A percentile compares a stretch with the other conserved stretches of the same genome.
phyloP scores from a whole-genome alignment of 2,113 vertebrate genomes.

The Seriola rivoliana region DNA sequence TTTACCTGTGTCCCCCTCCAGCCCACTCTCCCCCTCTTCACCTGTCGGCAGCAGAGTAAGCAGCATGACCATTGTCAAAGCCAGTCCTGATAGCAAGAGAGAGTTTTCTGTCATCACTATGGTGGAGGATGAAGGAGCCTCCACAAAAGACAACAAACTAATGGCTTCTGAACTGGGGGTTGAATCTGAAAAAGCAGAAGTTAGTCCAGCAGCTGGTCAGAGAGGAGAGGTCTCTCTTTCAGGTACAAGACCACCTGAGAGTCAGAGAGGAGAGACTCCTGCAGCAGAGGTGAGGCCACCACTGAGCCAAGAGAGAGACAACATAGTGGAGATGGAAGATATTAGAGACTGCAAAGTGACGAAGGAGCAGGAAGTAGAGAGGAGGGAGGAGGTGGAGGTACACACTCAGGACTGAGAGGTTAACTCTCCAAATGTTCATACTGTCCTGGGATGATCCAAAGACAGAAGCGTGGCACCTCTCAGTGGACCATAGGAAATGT shows the following conservation, averaged over 20 bases:
- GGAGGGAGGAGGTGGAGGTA: conserved; percentile 1
- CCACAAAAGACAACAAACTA: conserved; percentile 12
- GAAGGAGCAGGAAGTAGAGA: conserved; percentile 16
- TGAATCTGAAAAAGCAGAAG: background rate
- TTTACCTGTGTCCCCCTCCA: conserved; percentile 27
- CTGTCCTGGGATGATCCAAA: background rate
- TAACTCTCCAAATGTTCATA: background rate
- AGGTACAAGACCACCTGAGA: conserved; percentile 7
- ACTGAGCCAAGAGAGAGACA: conserved; percentile 62
- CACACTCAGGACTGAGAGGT: conserved; percentile 4
- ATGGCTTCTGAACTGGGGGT: background rate
- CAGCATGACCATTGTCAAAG: conserved; percentile 53
- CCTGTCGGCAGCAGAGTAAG: conserved; percentile 32
- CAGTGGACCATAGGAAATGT: background rate
- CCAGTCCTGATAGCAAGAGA: conserved; percentile 65
- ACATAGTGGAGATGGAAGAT: conserved; percentile 77
- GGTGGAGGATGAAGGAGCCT: conserved; percentile 42
- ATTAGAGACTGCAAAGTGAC: conserved; percentile 73
- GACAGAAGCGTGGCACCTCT: background rate
- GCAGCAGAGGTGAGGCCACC: background rate
- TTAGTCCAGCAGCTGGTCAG: background rate
- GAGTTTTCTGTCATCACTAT: conserved; percentile 72
- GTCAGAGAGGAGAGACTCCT: conserved; percentile 4
- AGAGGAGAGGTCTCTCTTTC: conserved; percentile 6
- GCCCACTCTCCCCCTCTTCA: conserved; percentile 36